Base-by-base conservation (phyloP, 2,797 vertebrate species). In the Chaetophractus vellerosus region DNA sequence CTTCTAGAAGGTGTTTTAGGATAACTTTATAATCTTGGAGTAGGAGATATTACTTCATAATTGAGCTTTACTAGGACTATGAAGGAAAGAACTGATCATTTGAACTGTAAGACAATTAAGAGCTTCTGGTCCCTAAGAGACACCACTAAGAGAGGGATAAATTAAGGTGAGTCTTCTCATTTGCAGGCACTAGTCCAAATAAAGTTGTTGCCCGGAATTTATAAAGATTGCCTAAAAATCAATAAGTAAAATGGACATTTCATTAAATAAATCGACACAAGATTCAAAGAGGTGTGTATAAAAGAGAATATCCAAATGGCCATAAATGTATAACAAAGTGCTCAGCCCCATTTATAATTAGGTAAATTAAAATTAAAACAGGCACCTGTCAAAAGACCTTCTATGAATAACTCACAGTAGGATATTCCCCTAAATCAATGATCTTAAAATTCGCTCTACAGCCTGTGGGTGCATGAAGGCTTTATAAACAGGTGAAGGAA, bases 11-110 rank as follows among this genome's bases (percentile, higher is more conserved):
- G 38, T 38, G 45, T 79, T 31, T 33, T 28, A 24, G n/a, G 9
- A 57, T 33, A 94, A 80, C 14, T 41, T 81, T 9, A 41, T 69
- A 9, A 8, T 21, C 28, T 90, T 3, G 14, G 16, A 45, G 4
- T 45, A 84, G 61, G 3, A 5, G 38, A 2, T 48, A 52, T 82
- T 84, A 55, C 52, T 84, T 50, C 9, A 50, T 31, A 75, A 64
- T 33, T 71, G 24, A n/a, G 1, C 0, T 8, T 57, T 63, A 71
- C 14, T 66, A 16, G 1, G 14, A 23, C 18, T 28, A 21, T 38
- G 87, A 50, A 63, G 19, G 3, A 86, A 85, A 78, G 41, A 33
- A 76, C 36, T 36, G 28, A 55, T 88, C 24, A 90, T 84, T 80
- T 90, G 24, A 36, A 45, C 0, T 41, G 64, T 48, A 38, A 71